phyloP scores from a whole-genome alignment of 92 coral and sea anemone genomes.

The Bergia puertoricense region DNA sequence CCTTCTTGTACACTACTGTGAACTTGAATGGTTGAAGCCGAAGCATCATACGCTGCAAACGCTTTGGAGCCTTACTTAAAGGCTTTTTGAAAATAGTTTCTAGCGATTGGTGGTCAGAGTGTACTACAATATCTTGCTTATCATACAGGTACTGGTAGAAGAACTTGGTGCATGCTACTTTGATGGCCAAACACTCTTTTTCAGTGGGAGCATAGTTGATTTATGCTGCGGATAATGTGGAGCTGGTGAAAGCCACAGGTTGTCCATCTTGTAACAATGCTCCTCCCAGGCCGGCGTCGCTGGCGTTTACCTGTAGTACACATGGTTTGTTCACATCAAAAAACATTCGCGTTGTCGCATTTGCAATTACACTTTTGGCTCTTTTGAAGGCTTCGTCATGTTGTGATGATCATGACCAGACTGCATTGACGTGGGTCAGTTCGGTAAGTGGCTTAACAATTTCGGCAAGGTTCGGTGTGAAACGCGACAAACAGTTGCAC shows the following conservation, averaged over 20 bases:
- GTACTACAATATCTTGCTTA: constrained; percentile 42
- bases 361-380: constrained; percentile 40
- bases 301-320: constrained; percentile 50
- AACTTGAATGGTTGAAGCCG: constrained; percentile 37
- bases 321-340: constrained; percentile 46
- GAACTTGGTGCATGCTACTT: constrained; percentile 47
- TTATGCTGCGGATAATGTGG: constrained; percentile 47
- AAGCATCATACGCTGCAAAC: constrained; percentile 48
- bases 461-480: constrained; percentile 29
- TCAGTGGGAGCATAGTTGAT: constrained; percentile 50
- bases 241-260: constrained; percentile 46
- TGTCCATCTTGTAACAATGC: constrained; percentile 39
- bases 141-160: constrained; percentile 45
- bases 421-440: constrained; percentile 27
- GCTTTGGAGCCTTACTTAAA: too few species aligned
- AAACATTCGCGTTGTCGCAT: constrained; percentile 40
- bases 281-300: constrained; percentile 46
- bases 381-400: constrained; percentile 43
- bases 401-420: constrained; percentile 44
- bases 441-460: constrained; percentile 15
- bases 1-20: constrained; percentile 44
- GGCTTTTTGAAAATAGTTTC: too few species aligned
- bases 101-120: constrained; percentile 50
- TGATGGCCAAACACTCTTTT: constrained; percentile 48
- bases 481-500: constrained; percentile 39